phyloP scores from a whole-genome alignment of 2,888 invertebrate species.

The Plemyria rubiginata region DNA sequence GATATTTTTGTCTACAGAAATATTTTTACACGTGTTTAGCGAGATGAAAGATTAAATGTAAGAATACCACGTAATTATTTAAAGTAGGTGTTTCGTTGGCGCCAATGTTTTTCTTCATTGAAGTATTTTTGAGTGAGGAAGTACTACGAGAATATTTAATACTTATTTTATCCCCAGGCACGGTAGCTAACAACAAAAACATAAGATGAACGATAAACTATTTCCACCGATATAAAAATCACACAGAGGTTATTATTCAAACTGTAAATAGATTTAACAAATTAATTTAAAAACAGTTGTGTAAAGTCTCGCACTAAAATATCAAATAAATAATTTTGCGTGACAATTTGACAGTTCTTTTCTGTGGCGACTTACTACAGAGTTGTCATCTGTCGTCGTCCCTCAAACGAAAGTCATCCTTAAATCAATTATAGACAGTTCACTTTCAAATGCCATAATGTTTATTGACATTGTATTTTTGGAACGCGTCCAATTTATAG shows the following conservation, averaged over 20 bases:
- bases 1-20: not conserved
- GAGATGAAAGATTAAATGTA: slow-evolving; percentile 7
- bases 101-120: slow-evolving; percentile 16
- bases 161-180: no score
- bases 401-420: not conserved
- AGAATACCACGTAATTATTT: slow-evolving; percentile 1
- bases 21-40: not conserved
- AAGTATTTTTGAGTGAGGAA: slow-evolving; percentile 10
- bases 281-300: not conserved
- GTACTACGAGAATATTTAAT: not conserved
- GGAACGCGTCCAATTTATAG: slow-evolving; percentile 21
- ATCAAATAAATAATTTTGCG: slow-evolving; percentile 10
- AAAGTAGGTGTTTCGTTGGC: slow-evolving; percentile 14
- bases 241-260: not conserved
- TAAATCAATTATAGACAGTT: slow-evolving; percentile 7
- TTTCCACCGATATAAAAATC: not conserved
- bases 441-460: slow-evolving; percentile 9
- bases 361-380: not conserved
- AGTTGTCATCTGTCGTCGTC: slow-evolving; percentile 1
- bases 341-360: slow-evolving; percentile 21
- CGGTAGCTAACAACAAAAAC: no score
- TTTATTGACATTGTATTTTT: slow-evolving; percentile 25
- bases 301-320: not conserved
- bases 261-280: not conserved
- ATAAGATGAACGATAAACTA: no score